A percentile compares a stretch with the other conserved stretches of the same genome.
phyloP scores from a whole-genome alignment of 1,140 invertebrate genomes.

The Ditylenchus dipsaci region DNA sequence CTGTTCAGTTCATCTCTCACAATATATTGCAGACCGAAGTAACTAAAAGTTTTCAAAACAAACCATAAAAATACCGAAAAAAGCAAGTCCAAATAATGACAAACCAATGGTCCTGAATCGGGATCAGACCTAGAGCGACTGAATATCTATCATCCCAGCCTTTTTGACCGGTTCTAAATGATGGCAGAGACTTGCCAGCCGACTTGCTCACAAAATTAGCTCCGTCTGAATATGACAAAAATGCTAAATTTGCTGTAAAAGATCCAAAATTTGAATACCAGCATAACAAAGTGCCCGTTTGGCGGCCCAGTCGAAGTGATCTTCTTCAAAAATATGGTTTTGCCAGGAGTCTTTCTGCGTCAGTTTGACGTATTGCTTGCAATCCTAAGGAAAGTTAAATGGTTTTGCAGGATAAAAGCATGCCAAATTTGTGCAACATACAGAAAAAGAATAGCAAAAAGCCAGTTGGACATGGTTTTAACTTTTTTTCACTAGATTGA shows the following conservation, averaged over 20 bases:
- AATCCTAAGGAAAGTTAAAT: constrained; percentile 15
- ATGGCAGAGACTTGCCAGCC: constrained; percentile 7
- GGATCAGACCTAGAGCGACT: constrained; percentile 9
- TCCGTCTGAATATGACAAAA: constrained; percentile 8
- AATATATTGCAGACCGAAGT: constrained; percentile 20
- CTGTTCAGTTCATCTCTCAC: constrained; percentile 16
- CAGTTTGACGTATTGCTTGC: constrained; percentile 26
- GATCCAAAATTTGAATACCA: neutral
- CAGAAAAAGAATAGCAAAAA: too few relatives aligned
- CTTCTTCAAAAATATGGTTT: constrained; percentile 23
- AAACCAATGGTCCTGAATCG: constrained; percentile 22
- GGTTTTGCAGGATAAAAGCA: too few relatives aligned
- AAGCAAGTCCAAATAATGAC: too few relatives aligned
- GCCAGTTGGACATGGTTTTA: too few relatives aligned
- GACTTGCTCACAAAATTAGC: constrained; percentile 5
- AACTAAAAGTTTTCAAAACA: neutral
- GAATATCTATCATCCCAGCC: constrained; percentile 28
- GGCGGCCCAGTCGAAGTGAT: constrained; percentile 15
- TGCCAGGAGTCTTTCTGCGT: constrained; percentile 21
- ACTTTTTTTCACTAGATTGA: too few relatives aligned
- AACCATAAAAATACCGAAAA: too few relatives aligned
- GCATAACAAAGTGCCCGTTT: constrained; percentile 18
- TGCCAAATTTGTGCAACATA: too few relatives aligned
- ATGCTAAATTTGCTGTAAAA: neutral
- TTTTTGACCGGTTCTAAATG: neutral